Evolutionary conservation across 2,797 vertebrate species (phyloP), one percentile per base, ranked within the genome.

Genomic region (Chromis chromis): DNA sequence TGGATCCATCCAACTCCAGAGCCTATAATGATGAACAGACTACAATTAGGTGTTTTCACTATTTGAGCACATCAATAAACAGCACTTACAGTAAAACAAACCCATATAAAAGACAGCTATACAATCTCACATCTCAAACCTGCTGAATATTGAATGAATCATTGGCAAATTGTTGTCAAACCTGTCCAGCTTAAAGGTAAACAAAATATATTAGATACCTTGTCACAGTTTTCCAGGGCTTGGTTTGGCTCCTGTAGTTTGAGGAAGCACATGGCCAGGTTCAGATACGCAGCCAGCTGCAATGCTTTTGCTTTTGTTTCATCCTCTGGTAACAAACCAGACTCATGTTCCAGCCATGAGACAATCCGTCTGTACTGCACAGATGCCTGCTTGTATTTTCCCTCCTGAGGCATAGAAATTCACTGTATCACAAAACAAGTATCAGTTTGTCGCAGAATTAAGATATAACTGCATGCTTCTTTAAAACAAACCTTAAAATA

Each of bases 331-430:
- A 94, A 93, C 80, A 99, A 94, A 63, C 93, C 93, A 0, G 96
- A 95, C 83, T 99, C 97, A 0, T 97, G 94, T 69, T 99, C 97
- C 88, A 99, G 91, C 98, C 98, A 99, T 0, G 96, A 96, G 39
- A 98, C 95, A 19, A 99, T 98, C 91, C 97, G 96, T 92, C 98
- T 99, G 80, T 99, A 99, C 82, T 99, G 97, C 50, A 97, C 93
- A 0, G 95, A 81, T 0, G 98, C 98, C 66, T 94, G 95, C 87
- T 97, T 98, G 87, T 96, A 98, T 79, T 97, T 98, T 22, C 96
- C 97, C 58, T 95, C 96, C 98, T 99, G 89, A 52, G 78, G 40
- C 9, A 82, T 1, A 81, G 0, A 50, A 28, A 87, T 78, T 46
- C 21, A 60, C 8, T 44, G 0, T 4, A 46, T 81, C 25, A 74